Evolutionary conservation across 2,113 vertebrate genomes (phyloP), one percentile per base, ranked within the genome.

Genomic region (Baryphthengus martii): DNA sequence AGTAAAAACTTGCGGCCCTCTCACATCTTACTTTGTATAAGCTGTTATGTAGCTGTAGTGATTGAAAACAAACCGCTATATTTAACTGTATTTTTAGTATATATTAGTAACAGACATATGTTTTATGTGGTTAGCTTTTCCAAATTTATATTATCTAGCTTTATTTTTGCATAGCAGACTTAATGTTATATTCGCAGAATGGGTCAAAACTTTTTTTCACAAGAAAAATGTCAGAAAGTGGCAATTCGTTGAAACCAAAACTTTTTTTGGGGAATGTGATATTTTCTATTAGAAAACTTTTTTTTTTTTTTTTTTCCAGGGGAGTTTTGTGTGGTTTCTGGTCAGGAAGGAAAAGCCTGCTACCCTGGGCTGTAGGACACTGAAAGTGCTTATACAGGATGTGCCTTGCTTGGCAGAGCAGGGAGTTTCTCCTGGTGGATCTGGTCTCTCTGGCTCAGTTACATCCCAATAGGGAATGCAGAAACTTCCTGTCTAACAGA

Each of bases 71-170:
- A 75, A 33, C 25, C 72, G 66, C 81, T 95, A n/a, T 72, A 75
- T 97, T 93, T 93, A 88, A 85, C 65, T 33, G 4, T 72, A 37
- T 58, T 91, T 96, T 87, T 82, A 72, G 73, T 79, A 87, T 85
- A 85, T 24, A 20, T 87, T 79, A 82, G 44, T 44, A 91, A 82
- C 70, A 85, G 87, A 70, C 70, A 55, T 94, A 76, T 82, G 74
- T 70, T 94, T 91, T 65, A n/a, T 81, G 80, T 85, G 55, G 76
- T 96, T 89, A 82, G 74, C 53, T 47, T 73, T 78, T 89, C 70
- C 24, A 68, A 72, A 80, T 74, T 53, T 85, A 37, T 89, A 47
- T 84, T 85, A 63, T 74, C 45, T 66, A 74, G 17, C 49, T 93
- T 94, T 86, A 78, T 82, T 94, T 94, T 81, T 61, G 71, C 89